Percentiles rank a stretch among this genome's conserved stretches.
Evolutionary conservation across 2,888 invertebrate genomes (phyloP).

Genomic region (Thyatira batis): DNA sequence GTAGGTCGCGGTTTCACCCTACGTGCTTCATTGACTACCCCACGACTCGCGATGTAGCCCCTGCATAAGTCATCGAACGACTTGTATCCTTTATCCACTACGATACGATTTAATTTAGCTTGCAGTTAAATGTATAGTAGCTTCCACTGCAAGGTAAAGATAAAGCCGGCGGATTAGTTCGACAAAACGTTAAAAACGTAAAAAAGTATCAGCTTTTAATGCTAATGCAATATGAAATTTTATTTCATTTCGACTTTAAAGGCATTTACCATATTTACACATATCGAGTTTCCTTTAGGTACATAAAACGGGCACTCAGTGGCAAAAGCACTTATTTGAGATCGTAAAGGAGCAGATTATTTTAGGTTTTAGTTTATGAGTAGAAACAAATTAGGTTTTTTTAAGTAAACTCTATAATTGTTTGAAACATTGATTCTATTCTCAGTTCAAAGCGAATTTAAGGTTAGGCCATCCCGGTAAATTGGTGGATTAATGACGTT

Average conservation of each 20-base stretch:
- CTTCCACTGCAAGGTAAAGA: conserved; percentile 69
- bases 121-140: conserved; percentile 33
- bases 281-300: background rate
- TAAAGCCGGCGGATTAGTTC: conserved; percentile 75
- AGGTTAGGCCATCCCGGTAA: too few relatives aligned
- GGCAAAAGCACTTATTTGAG: background rate
- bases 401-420: too few relatives aligned
- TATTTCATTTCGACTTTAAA: background rate
- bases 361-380: background rate
- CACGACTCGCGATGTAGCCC: conserved; percentile 38
- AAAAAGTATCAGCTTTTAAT: conserved; percentile 40
- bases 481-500: too few relatives aligned
- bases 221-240: background rate
- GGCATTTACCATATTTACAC: background rate
- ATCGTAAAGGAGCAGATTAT: background rate
- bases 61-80: conserved; percentile 31
- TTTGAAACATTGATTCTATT: too few relatives aligned
- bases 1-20: conserved; percentile 74
- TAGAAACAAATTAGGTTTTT: background rate
- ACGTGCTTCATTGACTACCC: conserved; percentile 67
- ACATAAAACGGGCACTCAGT: background rate
- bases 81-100: conserved; percentile 27
- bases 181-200: conserved; percentile 63
- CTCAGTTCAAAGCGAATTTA: too few relatives aligned
- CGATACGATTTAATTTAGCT: conserved; percentile 26